Conservation (phyloP, 2,113 vertebrate genomes). For the Crotalus tigris region DNA sequence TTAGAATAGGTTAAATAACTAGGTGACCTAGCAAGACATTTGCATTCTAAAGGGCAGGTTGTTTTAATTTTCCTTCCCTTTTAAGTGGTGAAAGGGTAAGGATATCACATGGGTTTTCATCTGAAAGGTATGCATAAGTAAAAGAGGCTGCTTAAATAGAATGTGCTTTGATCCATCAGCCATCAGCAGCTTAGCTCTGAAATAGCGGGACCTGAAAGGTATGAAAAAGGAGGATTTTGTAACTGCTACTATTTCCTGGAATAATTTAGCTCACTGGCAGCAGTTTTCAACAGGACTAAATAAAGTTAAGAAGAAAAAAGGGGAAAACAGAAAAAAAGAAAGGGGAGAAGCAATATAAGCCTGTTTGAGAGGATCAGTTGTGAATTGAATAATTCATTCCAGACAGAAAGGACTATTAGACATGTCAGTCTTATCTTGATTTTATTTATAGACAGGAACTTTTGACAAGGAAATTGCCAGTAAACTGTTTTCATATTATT, state of each 20-base stretch:
- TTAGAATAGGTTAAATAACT: background rate
- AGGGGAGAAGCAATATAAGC: slow-evolving; percentile 50
- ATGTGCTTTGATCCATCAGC: accelerated
- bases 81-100: background rate
- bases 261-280: slow-evolving; percentile 40
- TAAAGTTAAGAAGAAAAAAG: slow-evolving; percentile 56
- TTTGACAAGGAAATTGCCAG: slow-evolving; percentile 68
- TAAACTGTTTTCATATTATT: slow-evolving; percentile 48
- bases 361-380: slow-evolving; percentile 59
- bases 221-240: slow-evolving; percentile 20
- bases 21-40: background rate
- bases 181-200: background rate
- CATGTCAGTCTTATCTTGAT: slow-evolving; percentile 59
- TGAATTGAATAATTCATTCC: slow-evolving; percentile 69
- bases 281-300: slow-evolving; percentile 35
- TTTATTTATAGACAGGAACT: slow-evolving; percentile 65
- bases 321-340: slow-evolving; percentile 45
- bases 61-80: background rate
- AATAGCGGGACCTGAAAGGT: background rate
- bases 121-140: background rate
- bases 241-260: slow-evolving; percentile 43
- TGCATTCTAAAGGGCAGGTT: background rate
- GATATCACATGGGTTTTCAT: accelerated
- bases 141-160: background rate
- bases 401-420: slow-evolving; percentile 59